A percentile compares a stretch with the other conserved stretches of the same genome.
phyloP scores from a whole-genome alignment of 2,113 vertebrate species.

The Trachemys scripta region DNA sequence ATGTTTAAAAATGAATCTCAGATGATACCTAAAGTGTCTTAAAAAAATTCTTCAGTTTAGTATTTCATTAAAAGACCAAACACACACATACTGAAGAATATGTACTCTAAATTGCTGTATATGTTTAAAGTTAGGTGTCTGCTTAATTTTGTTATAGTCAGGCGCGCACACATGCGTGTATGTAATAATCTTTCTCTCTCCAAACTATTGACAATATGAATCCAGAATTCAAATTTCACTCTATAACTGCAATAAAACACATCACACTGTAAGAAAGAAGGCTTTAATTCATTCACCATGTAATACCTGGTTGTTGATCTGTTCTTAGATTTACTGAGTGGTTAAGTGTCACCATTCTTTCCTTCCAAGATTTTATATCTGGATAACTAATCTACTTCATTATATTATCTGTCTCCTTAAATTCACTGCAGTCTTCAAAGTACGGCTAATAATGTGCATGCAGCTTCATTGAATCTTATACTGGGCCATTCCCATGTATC shows the following conservation, averaged over 20 bases:
- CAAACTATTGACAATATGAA: conserved; percentile 16
- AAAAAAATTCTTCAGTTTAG: not conserved
- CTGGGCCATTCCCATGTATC: not conserved
- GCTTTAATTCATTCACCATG: conserved; percentile 55
- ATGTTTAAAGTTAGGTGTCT: not conserved
- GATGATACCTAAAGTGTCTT: conserved; percentile 30
- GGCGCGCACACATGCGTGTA: conserved; percentile 38
- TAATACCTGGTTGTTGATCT: conserved; percentile 66
- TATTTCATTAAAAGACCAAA: conserved; percentile 5
- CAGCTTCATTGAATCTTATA: not conserved
- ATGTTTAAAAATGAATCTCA: not conserved
- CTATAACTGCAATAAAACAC: conserved; percentile 31
- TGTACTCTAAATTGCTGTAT: not conserved
- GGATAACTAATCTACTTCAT: conserved; percentile 15
- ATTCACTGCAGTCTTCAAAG: not conserved
- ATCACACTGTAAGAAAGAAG: conserved; percentile 45
- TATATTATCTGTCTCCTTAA: conserved; percentile 19
- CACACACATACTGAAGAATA: not conserved
- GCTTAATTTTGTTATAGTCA: conserved; percentile 15
- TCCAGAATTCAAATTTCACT: conserved; percentile 24
- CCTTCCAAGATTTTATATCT: conserved; percentile 20
- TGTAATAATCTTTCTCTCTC: not conserved
- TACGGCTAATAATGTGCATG: conserved; percentile 32
- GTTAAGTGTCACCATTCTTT: conserved; percentile 50
- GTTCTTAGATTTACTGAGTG: conserved; percentile 63